These are phyloP conservation scores for Acleris literana DNA, from an alignment of 2,888 invertebrate species.

Conservation along the genomic window DNA sequence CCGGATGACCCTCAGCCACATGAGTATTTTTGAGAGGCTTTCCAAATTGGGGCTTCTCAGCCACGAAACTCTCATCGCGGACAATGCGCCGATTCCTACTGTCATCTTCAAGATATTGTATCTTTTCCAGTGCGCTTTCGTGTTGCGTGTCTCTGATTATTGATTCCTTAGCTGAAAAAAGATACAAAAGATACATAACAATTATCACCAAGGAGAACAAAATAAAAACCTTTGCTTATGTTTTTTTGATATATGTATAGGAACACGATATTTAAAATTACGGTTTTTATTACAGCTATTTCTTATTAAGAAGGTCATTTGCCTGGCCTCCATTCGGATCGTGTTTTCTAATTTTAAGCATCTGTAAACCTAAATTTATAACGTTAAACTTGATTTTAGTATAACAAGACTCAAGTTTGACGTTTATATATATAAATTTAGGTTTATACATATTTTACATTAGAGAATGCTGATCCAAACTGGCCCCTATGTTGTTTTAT, in stretches of 20 bases:
- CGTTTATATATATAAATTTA: no score
- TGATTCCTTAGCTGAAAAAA: conserved; percentile 87
- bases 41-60: conserved; percentile 95
- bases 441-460: background rate
- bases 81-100: conserved; percentile 88
- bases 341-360: no score
- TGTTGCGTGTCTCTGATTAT: conserved; percentile 96
- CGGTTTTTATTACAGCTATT: no score
- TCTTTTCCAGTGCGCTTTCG: conserved; percentile 95
- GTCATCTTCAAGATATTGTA: conserved; percentile 94
- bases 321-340: no score
- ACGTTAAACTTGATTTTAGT: no score
- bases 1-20: conserved; percentile 92
- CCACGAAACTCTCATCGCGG: conserved; percentile 89
- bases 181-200: conserved; percentile 2
- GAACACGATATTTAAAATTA: no score
- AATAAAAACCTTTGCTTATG: background rate
- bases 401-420: no score
- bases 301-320: no score
- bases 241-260: no score
- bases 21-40: conserved; percentile 93
- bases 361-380: no score
- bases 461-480: no score
- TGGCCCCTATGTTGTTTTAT: background rate
- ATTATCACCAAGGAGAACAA: background rate